Evolutionary conservation across 1,140 invertebrate species (phyloP), one percentile per base, ranked within the genome.

Genomic region (Neuroterus valhalla): DNA sequence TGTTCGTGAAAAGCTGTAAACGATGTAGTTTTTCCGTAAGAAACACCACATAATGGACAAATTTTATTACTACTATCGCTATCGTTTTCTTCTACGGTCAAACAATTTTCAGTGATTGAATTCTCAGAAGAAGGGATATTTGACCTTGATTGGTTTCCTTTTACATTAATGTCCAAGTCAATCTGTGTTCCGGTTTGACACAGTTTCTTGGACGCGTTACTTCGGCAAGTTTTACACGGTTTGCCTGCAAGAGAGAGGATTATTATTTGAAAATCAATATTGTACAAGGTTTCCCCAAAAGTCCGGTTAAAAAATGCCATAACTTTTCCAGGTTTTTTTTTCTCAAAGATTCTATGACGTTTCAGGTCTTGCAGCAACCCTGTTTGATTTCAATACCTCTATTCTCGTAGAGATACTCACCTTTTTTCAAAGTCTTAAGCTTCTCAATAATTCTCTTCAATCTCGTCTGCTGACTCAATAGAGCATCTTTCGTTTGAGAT

Each of bases 401-500:
- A 38, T 38, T 38, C 31, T 38, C 31, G 31, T 38, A 8, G 10
- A 10, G 10, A 67, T 76, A 72, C 17, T 77, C 77, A 90, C 88
- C 87, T 83, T 82, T 86, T 71, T 84, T 86, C 15, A 83, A 76
- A 71, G 82, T 86, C 68, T 84, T 84, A 17, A 90, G 75, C 78
- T 87, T 86, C 66, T 89, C 85, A 14, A 93, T 68, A 21, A 86
- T 84, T 26, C 86, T 88, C 52, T 92, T 93, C 17, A 95, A 88
- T 81, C 92, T 92, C 70, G 90, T 89, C 87, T 94, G 92, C 86
- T 96, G 94, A 75, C 91, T 86, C 70, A 91, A 84, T 50, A 94
- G 86, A 73, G 91, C 90, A 75, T 93, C 91, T 75, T 93, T 94
- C 21, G 94, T 89, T 70, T 91, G 88, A 42, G 91, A 90, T 73